Evolutionary conservation across 2,797 vertebrate genomes (phyloP), one percentile per base, ranked within the genome.

Genomic region (Diceros bicornis): DNA sequence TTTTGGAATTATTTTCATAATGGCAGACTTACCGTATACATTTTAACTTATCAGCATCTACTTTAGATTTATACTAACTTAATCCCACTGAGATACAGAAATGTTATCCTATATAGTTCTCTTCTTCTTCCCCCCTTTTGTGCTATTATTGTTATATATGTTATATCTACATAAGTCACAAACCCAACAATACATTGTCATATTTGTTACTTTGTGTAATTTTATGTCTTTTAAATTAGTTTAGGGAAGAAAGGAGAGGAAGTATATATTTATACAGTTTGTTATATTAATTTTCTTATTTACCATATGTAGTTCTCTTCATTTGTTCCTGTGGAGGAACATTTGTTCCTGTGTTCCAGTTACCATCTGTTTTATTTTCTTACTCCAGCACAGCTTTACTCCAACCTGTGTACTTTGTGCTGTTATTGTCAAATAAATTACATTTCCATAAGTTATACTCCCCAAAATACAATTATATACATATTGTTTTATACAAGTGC

Each of bases 371-470:
- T 81, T 50, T 87, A 61, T 27, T 79, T 41, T 88, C 66, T 62
- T 62, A 72, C 34, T 81, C n/a, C 20, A 81, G 23, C 20, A 88
- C 0, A 41, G 27, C 7, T 88, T 37, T 41, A n/a, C 44, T 20
- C 62, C n/a, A 27, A 68, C 74, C 64, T 41, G 21, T 72, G 55
- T 50, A 5, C 55, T 94, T 69, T 79, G 84, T 50, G 41, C 41
- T 78, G 37, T 92, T 41, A 62, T 94, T 81, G n/a, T 41, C 37
- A 88, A 79, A 79, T 88, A 94, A 41, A 71, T 52, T 71, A 44
- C 27, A 88, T 88, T 87, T 88, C 41, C 14, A 32, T 52, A 79
- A 61, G 25, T 69, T 79, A 71, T 20, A 71, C 64, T 87, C 52
- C 55, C 18, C 47, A 87, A 21, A 69, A 41, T 69, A 71, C 25